A percentile compares a stretch with the other conserved stretches of the same genome.
Evolutionary conservation across 1,140 invertebrate genomes (phyloP).

Genomic region (Tetramorium alpestre): DNA sequence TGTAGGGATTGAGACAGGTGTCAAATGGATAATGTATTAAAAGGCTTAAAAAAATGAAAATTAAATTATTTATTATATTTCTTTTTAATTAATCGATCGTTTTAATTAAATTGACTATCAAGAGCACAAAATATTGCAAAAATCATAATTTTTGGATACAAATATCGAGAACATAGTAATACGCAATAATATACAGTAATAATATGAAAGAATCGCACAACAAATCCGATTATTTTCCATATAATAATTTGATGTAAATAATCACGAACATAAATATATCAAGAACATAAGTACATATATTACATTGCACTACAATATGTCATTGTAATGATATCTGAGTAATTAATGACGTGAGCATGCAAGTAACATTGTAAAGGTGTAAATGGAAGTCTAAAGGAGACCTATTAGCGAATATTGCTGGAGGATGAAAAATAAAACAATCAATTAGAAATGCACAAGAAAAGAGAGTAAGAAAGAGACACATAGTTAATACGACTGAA

Average conservation of each 20-base stretch:
- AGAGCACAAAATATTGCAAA: neutral
- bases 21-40: neutral
- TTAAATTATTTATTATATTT: neutral
- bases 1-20: neutral
- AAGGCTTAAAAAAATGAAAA: neutral
- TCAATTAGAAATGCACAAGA: slow-evolving; percentile 50
- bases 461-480: neutral
- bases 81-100: neutral
- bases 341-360: slow-evolving; percentile 28
- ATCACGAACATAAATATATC: neutral
- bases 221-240: slow-evolving; percentile 1
- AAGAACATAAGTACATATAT: slow-evolving; percentile 37
- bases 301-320: slow-evolving; percentile 69
- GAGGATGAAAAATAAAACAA: slow-evolving; percentile 67
- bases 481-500: neutral
- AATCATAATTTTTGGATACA: neutral
- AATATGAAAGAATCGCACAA: neutral
- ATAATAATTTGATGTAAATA: neutral
- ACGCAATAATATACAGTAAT: neutral
- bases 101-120: neutral
- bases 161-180: neutral
- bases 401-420: slow-evolving; percentile 76
- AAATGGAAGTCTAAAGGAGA: slow-evolving; percentile 79
- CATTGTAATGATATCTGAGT: slow-evolving; percentile 69
- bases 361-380: slow-evolving; percentile 76